Base-by-base conservation (phyloP, 2,888 invertebrate species). In the Syritta pipiens region DNA sequence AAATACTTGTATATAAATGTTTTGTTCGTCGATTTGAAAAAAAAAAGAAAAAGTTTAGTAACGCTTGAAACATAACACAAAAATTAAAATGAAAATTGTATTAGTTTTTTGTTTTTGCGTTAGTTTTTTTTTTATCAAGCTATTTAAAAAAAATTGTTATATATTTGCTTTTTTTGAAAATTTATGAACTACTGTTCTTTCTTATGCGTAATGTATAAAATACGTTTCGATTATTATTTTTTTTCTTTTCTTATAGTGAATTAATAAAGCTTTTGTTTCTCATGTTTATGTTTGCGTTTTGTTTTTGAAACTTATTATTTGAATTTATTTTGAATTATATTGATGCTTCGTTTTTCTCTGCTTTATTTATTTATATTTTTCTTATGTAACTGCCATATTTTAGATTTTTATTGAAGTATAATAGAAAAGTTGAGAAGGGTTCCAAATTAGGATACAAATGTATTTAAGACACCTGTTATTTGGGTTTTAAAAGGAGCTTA, bases 201-300 rank as follows among this genome's bases (percentile, higher is more conserved):
- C 37, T 40, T 42, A 62, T n/a, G n/a, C 20, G 20, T 40, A 14
- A 49, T 26, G 10, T 40, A 48, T n/a, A 48, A 44, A 28, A 48
- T 20, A 67, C 26, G 48, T n/a, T 44, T 14, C 10, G 35, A 20
- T 9, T 28, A 28, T 28, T 28, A 24, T 7, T 17, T 48, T 35
- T 4, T 35, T 37, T 49, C 57, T 46, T 53, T 63, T 30, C 44
- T n/a, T 53, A 24, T 65, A 65, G 59, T 53, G 71, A 77, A 77
- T 72, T 72, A 77, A 77, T 77, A 77, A 77, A 77, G 72, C 59
- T 72, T 77, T 77, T 77, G 72, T 77, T 77, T 71, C 57, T 67
- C 65, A 53, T 77, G 72, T 77, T 77, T 28, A 17, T 65, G 48
- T 53, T 67, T 48, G 42, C n/a, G 26, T 72, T 68, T 67, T 67